These are phyloP conservation scores for Nasonia giraulti DNA, from an alignment of 1,140 invertebrate genomes.

Conservation along the genomic window DNA sequence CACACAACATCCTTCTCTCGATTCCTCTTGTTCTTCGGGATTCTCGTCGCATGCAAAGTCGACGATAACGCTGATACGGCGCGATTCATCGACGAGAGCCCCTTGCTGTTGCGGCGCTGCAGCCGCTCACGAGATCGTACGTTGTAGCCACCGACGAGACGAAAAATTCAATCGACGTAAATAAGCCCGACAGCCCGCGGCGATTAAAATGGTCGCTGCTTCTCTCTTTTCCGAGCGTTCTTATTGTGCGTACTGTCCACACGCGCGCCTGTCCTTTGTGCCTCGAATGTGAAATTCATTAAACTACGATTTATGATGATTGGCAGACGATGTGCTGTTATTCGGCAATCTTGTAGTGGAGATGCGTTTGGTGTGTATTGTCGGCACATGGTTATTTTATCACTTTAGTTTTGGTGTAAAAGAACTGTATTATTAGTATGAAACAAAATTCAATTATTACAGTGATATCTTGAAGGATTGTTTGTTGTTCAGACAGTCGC, in stretches of 20 bases:
- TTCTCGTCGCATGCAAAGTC: conserved; percentile 31
- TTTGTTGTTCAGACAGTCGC: no score
- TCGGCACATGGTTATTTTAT: no score
- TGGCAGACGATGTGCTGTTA: background rate
- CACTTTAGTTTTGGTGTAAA: no score
- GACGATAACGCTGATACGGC: conserved; percentile 34
- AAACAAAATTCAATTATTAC: no score
- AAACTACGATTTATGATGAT: conserved; percentile 23
- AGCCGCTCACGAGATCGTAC: background rate
- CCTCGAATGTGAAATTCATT: conserved; percentile 26
- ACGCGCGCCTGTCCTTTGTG: background rate
- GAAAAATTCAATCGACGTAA: conserved; percentile 44
- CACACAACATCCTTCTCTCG: background rate
- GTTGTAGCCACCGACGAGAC: background rate
- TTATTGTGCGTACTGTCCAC: background rate
- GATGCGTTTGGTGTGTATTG: background rate
- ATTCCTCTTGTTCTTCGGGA: background rate
- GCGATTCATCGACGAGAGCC: conserved; percentile 33
- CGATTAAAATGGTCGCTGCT: background rate
- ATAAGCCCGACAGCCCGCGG: background rate
- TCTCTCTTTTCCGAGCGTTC: background rate
- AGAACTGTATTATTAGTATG: no score
- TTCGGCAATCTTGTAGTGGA: background rate
- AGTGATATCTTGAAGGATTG: no score
- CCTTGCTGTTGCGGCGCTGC: conserved; percentile 15